Percentiles rank a stretch among this genome's conserved stretches.
phyloP scores from a whole-genome alignment of 92 coral and sea anemone genomes.

The Phenganax marumi region DNA sequence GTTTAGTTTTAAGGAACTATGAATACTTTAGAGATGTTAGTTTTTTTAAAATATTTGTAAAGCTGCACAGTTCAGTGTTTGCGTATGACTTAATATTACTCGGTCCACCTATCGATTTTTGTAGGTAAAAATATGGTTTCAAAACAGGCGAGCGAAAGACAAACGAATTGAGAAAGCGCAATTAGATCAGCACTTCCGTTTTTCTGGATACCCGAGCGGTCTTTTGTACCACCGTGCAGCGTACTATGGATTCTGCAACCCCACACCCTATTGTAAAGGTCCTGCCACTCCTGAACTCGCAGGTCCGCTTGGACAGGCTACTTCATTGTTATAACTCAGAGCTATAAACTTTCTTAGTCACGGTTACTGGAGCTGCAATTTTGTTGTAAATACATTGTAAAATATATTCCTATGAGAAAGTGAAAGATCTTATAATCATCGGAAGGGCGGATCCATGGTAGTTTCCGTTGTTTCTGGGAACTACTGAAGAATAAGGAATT shows the following conservation, averaged over 20 bases:
- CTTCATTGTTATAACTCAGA: neutral
- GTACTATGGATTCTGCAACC: constrained; percentile 79
- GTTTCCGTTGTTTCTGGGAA: too few species aligned
- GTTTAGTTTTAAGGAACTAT: too few species aligned
- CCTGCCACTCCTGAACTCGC: constrained; percentile 43
- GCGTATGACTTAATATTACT: neutral
- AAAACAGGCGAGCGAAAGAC: constrained; percentile 97
- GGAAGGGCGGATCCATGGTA: neutral
- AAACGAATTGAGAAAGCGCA: constrained; percentile 97
- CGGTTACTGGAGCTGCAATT: too few species aligned
- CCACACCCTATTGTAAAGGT: constrained; percentile 78
- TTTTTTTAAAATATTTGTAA: too few species aligned
- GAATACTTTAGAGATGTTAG: too few species aligned
- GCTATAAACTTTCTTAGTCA: too few species aligned
- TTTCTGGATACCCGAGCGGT: constrained; percentile 81
- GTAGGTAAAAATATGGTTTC: constrained; percentile 95
- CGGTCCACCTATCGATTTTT: neutral
- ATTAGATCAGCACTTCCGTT: constrained; percentile 91
- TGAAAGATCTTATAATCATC: neutral
- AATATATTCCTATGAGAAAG: too few species aligned
- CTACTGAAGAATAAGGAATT: too few species aligned
- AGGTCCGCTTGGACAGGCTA: neutral
- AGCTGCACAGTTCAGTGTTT: too few species aligned
- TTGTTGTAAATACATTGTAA: too few species aligned
- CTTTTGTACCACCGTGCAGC: constrained; percentile 69